Conservation (phyloP, 1,140 invertebrate species). For the Periplaneta americana region DNA sequence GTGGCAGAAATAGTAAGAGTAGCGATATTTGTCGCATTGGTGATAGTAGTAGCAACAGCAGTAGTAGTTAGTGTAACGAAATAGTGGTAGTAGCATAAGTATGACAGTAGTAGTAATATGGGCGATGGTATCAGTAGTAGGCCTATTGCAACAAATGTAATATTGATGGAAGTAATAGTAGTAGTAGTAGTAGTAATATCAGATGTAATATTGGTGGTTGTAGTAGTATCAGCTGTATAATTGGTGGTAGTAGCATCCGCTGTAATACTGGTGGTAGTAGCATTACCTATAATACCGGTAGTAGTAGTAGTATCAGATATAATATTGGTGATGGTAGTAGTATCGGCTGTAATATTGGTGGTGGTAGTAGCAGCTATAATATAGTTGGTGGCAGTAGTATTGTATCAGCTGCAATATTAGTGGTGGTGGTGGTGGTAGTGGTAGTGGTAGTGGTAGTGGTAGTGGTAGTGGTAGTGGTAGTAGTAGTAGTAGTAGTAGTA, state of each 20-base stretch:
- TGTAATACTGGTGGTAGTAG: slow-evolving; percentile 21
- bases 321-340: slow-evolving; percentile 17
- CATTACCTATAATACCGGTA: slow-evolving; percentile 22
- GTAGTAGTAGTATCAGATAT: slow-evolving; percentile 20
- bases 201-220: slow-evolving; percentile 16
- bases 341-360: slow-evolving; percentile 13
- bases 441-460: slow-evolving; percentile 13
- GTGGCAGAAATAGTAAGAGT: slow-evolving; percentile 16
- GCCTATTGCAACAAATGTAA: slow-evolving; percentile 5
- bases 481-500: slow-evolving; percentile 17
- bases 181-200: slow-evolving; percentile 16
- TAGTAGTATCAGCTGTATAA: slow-evolving; percentile 23
- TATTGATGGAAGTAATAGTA: too few species aligned
- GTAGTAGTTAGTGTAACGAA: slow-evolving; percentile 9
- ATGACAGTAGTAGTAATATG: slow-evolving; percentile 15
- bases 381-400: slow-evolving; percentile 19
- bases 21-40: too few species aligned
- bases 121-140: slow-evolving; percentile 11
- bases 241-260: slow-evolving; percentile 19
- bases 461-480: slow-evolving; percentile 7
- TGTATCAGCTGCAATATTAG: slow-evolving; percentile 16
- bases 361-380: slow-evolving; percentile 22
- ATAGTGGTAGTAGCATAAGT: too few species aligned
- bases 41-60: background rate
- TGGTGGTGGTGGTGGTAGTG: slow-evolving; percentile 17